These are phyloP conservation scores for Zenarchopterus dispar DNA, from an alignment of 2,797 vertebrate genomes.

Conservation along the genomic window DNA sequence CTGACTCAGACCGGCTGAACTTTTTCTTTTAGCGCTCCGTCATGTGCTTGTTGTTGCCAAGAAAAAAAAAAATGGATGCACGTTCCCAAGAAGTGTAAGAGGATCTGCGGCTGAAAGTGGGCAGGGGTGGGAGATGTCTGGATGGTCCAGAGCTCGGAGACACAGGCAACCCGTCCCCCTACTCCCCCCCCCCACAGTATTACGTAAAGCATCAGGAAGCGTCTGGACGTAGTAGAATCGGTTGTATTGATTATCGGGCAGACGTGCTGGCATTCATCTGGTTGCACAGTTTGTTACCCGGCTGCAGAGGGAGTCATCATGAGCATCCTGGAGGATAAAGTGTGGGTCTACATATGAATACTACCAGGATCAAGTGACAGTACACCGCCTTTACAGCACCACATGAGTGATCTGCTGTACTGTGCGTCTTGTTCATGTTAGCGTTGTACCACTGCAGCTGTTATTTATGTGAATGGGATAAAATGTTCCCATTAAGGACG, in stretches of 20 bases:
- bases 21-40: slow-evolving; percentile 55
- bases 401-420: neutral
- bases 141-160: slow-evolving; percentile 10
- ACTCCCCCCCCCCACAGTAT: slow-evolving; percentile 32
- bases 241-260: slow-evolving; percentile 31
- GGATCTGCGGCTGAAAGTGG: slow-evolving; percentile 25
- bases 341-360: slow-evolving; percentile 35
- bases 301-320: neutral
- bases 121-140: neutral
- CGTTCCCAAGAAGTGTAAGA: slow-evolving; percentile 69
- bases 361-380: slow-evolving; percentile 20
- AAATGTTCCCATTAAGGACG: no score
- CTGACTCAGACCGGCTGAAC: slow-evolving; percentile 70
- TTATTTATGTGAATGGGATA: no score
- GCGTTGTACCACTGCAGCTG: no score
- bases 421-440: no score
- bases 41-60: slow-evolving; percentile 68
- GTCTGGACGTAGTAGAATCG: slow-evolving; percentile 20
- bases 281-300: slow-evolving; percentile 44
- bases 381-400: slow-evolving; percentile 5
- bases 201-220: slow-evolving; percentile 49
- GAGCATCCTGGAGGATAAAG: slow-evolving; percentile 18
- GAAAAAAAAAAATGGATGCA: slow-evolving; percentile 64
- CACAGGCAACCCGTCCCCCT: slow-evolving; percentile 44
- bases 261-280: slow-evolving; percentile 33